Evolutionary conservation across 2,888 invertebrate genomes (phyloP).

Genomic region (Campoplex capitator): DNA sequence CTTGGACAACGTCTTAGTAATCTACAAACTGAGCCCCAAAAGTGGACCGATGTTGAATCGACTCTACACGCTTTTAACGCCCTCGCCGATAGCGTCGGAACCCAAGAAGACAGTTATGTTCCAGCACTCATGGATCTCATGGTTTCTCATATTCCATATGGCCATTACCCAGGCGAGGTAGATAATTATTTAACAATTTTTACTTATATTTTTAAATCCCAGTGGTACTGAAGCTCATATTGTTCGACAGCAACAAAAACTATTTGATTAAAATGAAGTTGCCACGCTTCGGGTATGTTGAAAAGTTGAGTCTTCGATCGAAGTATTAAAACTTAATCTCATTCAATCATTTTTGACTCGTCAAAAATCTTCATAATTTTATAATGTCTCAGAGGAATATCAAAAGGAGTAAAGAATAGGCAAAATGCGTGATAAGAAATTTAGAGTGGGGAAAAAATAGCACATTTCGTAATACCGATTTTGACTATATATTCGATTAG

Average conservation of each 20-base stretch:
- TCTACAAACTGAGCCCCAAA: slow-evolving; percentile 84
- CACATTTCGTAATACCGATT: too few relatives aligned
- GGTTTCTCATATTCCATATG: slow-evolving; percentile 79
- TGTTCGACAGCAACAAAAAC: background rate
- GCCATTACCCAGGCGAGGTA: slow-evolving; percentile 81
- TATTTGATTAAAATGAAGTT: background rate
- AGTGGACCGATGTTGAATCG: slow-evolving; percentile 86
- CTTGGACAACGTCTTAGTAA: slow-evolving; percentile 88
- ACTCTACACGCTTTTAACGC: slow-evolving; percentile 86
- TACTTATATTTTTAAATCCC: background rate
- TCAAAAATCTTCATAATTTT: too few relatives aligned
- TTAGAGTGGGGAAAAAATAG: too few relatives aligned
- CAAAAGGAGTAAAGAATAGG: too few relatives aligned
- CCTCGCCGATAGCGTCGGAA: slow-evolving; percentile 85
- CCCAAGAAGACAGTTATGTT: slow-evolving; percentile 83
- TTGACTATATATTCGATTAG: too few relatives aligned
- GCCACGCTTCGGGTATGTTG: background rate
- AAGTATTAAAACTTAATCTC: too few relatives aligned
- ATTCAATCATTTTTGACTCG: too few relatives aligned
- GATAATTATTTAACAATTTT: background rate
- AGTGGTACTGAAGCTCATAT: background rate
- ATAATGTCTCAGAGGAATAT: too few relatives aligned
- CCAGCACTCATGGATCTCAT: slow-evolving; percentile 85
- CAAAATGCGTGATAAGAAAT: too few relatives aligned
- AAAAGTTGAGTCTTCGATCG: too few relatives aligned